phyloP scores from a whole-genome alignment of 2,797 vertebrate species.

The Garrulus glandarius region DNA sequence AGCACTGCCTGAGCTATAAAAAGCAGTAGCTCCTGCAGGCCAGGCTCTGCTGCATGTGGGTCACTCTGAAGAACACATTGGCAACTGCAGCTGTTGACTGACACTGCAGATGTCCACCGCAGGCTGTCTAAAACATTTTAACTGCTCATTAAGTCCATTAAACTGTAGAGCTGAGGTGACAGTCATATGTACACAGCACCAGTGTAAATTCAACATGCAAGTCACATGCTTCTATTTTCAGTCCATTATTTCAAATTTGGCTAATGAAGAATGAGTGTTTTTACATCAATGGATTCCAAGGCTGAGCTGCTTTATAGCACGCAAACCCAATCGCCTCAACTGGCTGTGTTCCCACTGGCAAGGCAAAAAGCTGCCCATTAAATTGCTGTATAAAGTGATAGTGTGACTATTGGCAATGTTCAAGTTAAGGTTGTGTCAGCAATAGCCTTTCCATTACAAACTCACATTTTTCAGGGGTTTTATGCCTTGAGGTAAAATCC shows the following conservation, averaged over 20 bases:
- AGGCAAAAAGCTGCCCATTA: slow-evolving; percentile 33
- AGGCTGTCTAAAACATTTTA: not conserved
- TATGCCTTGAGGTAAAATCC: slow-evolving; percentile 43
- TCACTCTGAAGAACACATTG: not conserved
- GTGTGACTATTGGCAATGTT: slow-evolving; percentile 16
- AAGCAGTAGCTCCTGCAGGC: not conserved
- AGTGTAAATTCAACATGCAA: slow-evolving; percentile 12
- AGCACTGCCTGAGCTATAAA: not conserved
- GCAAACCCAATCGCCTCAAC: slow-evolving; percentile 39
- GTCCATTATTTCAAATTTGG: slow-evolving; percentile 44
- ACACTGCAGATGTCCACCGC: not conserved
- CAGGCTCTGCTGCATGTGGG: not conserved
- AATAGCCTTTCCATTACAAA: slow-evolving; percentile 43
- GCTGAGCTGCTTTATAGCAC: slow-evolving; percentile 26
- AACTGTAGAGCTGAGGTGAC: not conserved
- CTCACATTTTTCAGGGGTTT: slow-evolving; percentile 16
- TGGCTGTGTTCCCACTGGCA: slow-evolving; percentile 28
- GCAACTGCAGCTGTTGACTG: not conserved
- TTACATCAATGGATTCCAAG: not conserved
- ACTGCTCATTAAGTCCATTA: slow-evolving; percentile 31
- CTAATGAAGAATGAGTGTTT: slow-evolving; percentile 36
- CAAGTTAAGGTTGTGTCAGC: slow-evolving; percentile 59
- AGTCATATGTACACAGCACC: not conserved
- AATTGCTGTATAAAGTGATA: slow-evolving; percentile 55
- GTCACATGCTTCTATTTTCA: slow-evolving; percentile 37